Base-by-base conservation (phyloP, 2,888 invertebrate genomes). In the Carabus problematicus region DNA sequence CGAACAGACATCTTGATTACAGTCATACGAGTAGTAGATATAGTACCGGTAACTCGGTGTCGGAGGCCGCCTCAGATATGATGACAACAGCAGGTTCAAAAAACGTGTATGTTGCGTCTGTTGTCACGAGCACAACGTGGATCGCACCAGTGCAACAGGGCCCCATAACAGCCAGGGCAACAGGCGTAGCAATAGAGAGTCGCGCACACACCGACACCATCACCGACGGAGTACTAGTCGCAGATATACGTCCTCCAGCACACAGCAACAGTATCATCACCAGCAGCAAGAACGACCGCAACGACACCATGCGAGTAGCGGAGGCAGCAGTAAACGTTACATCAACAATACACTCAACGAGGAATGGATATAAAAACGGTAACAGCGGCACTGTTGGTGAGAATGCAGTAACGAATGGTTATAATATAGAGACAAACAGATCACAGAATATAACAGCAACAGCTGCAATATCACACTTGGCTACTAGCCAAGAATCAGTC, bases 101-200 rank as follows among this genome's bases (percentile, higher is more conserved):
- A 91, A 91, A 91, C 91, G 90, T 82, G 83, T 84, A 82, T 84
- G 87, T 86, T 88, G 88, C 91, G 90, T 86, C 89, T 90, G 90
- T 86, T 83, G 86, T 82, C 85, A 84, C 80, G 83, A 79, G 74
- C 80, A 80, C 74, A 73, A 80, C 79, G 81, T 80, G 80, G 78
- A 79, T 77, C 78, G 76, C 80, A 80, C 80, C 1, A 72, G 52
- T 52, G 52, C 18, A 9, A 7, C 77, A 81, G 71, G 70, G 12
- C 70, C 19, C 52, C 52, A 18, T 19, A 52, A 47, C 47, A 47
- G 19, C 52, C 18, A 68, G 45, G 56, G 56, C 42, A 62, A 54
- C 64, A 67, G 76, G 75, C 78, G 77, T 77, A 75, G 71, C 77
- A 79, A 81, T 75, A 75, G 80, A 79, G 79, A 81, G 76, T 79